These are phyloP conservation scores for Thunnus maccoyii DNA, from an alignment of 2,113 vertebrate species.

Conservation along the genomic window DNA sequence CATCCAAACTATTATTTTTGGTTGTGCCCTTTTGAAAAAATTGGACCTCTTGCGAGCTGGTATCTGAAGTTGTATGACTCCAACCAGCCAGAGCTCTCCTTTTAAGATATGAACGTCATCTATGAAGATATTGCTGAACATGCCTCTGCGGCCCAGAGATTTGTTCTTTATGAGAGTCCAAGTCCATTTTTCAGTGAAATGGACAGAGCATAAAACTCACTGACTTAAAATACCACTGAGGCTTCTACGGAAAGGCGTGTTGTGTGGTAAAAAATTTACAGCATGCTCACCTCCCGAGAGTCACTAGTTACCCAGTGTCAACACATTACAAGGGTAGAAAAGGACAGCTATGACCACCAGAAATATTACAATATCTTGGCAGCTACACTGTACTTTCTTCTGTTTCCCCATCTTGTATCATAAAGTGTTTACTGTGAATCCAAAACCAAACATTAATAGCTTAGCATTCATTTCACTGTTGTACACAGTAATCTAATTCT, in stretches of 20 bases:
- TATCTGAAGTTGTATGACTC: neutral
- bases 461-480: neutral
- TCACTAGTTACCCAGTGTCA: conserved; percentile 28
- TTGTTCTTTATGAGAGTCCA: neutral
- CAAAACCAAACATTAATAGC: neutral
- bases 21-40: too few species aligned
- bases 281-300: conserved; percentile 28
- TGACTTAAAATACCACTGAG: neutral
- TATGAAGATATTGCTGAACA: neutral
- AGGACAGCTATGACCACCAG: neutral
- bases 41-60: neutral
- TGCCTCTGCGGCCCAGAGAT: neutral
- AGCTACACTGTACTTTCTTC: neutral
- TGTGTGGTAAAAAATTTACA: conserved; percentile 42
- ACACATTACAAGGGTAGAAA: conserved; percentile 23
- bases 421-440: neutral
- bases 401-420: neutral
- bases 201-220: conserved; percentile 8
- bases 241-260: neutral
- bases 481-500: neutral
- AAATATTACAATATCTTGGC: neutral
- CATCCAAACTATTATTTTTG: too few species aligned
- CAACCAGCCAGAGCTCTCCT: neutral
- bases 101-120: neutral
- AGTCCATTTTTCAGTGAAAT: conserved; percentile 14